phyloP scores from a whole-genome alignment of 2,797 vertebrate genomes.

The Sebastes matsubarae region DNA sequence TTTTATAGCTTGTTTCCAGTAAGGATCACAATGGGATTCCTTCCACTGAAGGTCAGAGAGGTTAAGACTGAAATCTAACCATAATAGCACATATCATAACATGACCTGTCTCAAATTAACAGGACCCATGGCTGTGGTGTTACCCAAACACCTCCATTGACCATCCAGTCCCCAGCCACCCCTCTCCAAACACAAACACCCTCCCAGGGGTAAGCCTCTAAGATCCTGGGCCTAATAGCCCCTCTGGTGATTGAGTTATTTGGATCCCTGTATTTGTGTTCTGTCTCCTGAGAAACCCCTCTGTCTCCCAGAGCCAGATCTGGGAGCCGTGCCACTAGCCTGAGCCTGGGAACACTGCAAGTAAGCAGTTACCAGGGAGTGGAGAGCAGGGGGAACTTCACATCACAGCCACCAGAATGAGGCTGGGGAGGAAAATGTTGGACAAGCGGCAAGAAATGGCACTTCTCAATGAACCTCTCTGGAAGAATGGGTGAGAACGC shows the following conservation, averaged over 20 bases:
- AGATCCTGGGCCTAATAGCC: constrained; percentile 61
- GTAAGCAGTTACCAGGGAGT: constrained; percentile 74
- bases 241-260: constrained; percentile 78
- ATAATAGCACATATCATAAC: constrained; percentile 12
- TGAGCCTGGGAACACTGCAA: constrained; percentile 80
- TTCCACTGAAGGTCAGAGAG: constrained; percentile 10
- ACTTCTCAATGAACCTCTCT: constrained; percentile 41
- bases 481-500: constrained; percentile 28
- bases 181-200: constrained; percentile 47
- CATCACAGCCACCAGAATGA: constrained; percentile 19
- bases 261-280: constrained; percentile 80
- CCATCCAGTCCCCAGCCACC: constrained; percentile 20
- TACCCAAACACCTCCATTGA: constrained; percentile 48
- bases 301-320: constrained; percentile 69
- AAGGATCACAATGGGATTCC: neutral
- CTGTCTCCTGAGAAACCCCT: constrained; percentile 81
- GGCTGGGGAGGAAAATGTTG: constrained; percentile 22
- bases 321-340: constrained; percentile 79
- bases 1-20: neutral
- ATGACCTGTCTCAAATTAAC: constrained; percentile 28
- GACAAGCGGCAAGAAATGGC: constrained; percentile 21
- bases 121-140: neutral
- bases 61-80: constrained; percentile 23
- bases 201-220: constrained; percentile 41
- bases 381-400: constrained; percentile 45